A percentile compares a stretch with the other conserved stretches of the same genome.
phyloP scores from a whole-genome alignment of 2,113 vertebrate genomes.

The Tragelaphus buxtoni region DNA sequence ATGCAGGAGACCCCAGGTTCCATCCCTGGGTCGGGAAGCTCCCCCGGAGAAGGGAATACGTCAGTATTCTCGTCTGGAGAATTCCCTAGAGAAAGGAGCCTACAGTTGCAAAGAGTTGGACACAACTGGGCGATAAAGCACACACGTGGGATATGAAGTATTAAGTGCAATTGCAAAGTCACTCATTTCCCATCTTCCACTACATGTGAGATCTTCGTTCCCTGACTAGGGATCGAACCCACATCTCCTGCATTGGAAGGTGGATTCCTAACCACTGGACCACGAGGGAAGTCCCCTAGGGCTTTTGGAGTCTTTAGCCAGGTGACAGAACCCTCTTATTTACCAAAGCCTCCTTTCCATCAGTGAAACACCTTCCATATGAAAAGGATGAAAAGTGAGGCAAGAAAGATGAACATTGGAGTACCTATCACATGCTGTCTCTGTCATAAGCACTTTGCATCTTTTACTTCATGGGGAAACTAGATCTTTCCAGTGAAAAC shows the following conservation, averaged over 20 bases:
- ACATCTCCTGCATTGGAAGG: background rate
- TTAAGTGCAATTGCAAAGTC: background rate
- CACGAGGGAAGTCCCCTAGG: background rate
- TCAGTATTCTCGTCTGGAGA: background rate
- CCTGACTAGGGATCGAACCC: background rate
- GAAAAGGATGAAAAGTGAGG: background rate
- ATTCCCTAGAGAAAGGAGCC: background rate
- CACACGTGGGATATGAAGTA: background rate
- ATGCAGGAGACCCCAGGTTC: background rate
- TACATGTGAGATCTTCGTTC: background rate
- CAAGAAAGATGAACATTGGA: background rate
- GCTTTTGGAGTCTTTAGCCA: background rate
- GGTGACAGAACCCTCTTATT: background rate
- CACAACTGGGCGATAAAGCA: background rate
- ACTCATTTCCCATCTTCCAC: background rate
- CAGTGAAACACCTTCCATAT: background rate
- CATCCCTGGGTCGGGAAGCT: background rate
- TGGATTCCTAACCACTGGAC: background rate
- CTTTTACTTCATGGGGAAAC: background rate
- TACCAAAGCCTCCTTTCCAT: background rate
- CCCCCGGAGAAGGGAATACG: background rate
- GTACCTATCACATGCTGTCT: fast-evolving
- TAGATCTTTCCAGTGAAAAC: background rate
- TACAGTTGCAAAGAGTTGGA: background rate
- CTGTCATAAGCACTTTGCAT: background rate